phyloP scores from a whole-genome alignment of 2,888 invertebrate species.

The Archips crataeganus region DNA sequence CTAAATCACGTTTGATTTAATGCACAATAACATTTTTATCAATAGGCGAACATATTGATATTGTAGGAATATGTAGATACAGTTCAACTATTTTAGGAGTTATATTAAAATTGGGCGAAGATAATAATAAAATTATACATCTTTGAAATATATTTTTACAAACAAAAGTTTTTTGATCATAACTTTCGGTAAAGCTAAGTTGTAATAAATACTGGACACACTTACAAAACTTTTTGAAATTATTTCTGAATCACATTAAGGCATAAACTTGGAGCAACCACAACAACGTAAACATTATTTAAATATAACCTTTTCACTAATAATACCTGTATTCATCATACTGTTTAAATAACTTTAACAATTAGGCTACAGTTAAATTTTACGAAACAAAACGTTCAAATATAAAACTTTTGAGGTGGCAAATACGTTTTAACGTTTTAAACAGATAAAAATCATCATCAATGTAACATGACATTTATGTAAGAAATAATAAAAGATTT shows the following conservation, averaged over 20 bases:
- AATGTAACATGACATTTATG: not conserved
- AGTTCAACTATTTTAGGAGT: conserved; percentile 27
- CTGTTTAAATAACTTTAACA: conserved; percentile 23
- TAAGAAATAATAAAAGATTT: not conserved
- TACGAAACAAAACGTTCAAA: not conserved
- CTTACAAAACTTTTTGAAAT: not conserved
- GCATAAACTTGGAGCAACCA: conserved; percentile 10
- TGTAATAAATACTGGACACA: not conserved
- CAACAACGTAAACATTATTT: conserved; percentile 18
- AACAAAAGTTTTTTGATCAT: not conserved
- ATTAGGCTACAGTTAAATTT: conserved; percentile 20
- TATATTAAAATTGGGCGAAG: conserved; percentile 17
- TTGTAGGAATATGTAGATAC: conserved; percentile 33
- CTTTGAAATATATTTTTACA: not conserved
- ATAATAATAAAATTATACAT: not conserved
- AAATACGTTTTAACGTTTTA: not conserved
- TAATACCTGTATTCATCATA: conserved; percentile 32
- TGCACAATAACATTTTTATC: conserved; percentile 40
- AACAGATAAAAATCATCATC: not conserved
- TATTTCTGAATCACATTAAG: conserved; percentile 25
- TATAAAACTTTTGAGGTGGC: not conserved
- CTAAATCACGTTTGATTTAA: conserved; percentile 40
- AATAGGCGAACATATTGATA: conserved; percentile 32
- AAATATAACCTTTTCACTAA: conserved; percentile 20
- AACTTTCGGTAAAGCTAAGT: not conserved